A percentile compares a stretch with the other conserved stretches of the same genome.
phyloP scores from a whole-genome alignment of 1,140 invertebrate genomes.

The Anoplolepis gracilipes region DNA sequence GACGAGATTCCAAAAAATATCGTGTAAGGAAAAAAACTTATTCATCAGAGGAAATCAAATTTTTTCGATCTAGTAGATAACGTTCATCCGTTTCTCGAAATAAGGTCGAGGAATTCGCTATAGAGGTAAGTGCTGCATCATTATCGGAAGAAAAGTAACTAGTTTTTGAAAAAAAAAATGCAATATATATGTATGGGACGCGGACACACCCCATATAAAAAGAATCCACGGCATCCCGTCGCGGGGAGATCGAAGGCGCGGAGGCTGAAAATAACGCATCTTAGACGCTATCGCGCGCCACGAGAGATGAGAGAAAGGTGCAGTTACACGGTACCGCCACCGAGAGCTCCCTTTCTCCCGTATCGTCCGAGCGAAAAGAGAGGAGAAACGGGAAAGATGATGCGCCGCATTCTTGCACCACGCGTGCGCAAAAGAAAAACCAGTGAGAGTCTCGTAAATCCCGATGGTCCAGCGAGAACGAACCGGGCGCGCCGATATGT shows the following conservation, averaged over 20 bases:
- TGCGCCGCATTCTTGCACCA: constrained; percentile 66
- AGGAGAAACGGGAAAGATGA: constrained; percentile 72
- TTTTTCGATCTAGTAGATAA: no score
- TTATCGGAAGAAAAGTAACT: not conserved
- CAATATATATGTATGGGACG: not conserved
- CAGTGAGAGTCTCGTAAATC: constrained; percentile 71
- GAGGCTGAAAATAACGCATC: constrained; percentile 75
- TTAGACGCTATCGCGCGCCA: not conserved
- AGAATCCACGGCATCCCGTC: constrained; percentile 19
- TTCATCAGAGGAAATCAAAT: no score
- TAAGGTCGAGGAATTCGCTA: not conserved
- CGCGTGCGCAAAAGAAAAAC: constrained; percentile 75
- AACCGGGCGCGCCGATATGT: constrained; percentile 14
- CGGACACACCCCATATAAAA: constrained; percentile 29
- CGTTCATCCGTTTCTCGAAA: no score
- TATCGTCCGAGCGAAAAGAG: constrained; percentile 63
- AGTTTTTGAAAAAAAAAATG: constrained; percentile 17
- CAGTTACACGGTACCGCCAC: constrained; percentile 70
- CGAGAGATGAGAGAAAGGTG: constrained; percentile 78
- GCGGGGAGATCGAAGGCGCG: constrained; percentile 21
- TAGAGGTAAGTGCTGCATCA: not conserved
- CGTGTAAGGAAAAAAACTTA: no score
- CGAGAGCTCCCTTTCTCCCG: constrained; percentile 72
- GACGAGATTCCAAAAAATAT: no score
- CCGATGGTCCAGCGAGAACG: constrained; percentile 53